Evolutionary conservation across 2,797 vertebrate genomes (phyloP).

Genomic region (Xenopus petersii): DNA sequence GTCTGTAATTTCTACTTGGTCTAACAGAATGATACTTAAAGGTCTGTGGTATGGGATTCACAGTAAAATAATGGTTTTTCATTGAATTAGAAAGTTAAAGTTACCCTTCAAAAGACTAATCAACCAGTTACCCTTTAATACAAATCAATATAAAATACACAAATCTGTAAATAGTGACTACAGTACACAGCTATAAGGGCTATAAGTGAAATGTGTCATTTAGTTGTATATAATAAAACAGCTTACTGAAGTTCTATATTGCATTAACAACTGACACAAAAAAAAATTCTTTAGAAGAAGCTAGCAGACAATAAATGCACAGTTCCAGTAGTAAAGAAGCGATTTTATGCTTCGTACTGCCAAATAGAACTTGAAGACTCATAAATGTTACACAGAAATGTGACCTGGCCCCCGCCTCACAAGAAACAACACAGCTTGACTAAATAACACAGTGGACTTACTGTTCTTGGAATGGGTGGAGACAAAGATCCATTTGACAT

Average conservation of each 20-base stretch:
- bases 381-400: constrained; percentile 43
- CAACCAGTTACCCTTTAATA: too few relatives aligned
- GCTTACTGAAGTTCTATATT: not conserved
- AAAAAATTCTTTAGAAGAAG: constrained; percentile 8
- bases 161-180: too few relatives aligned
- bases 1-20: too few relatives aligned
- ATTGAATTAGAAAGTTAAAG: too few relatives aligned
- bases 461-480: constrained; percentile 94
- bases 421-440: constrained; percentile 40
- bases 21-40: too few relatives aligned
- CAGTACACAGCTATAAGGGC: too few relatives aligned
- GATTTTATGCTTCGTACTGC: constrained; percentile 41
- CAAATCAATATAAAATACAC: too few relatives aligned
- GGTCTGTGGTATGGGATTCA: too few relatives aligned
- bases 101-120: too few relatives aligned
- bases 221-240: too few relatives aligned
- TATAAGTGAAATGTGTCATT: too few relatives aligned
- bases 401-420: constrained; percentile 35
- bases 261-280: constrained; percentile 18
- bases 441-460: constrained; percentile 70
- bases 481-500: constrained; percentile 97
- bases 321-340: constrained; percentile 34
- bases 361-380: constrained; percentile 40
- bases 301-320: constrained; percentile 31
- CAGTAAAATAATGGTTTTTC: too few relatives aligned